Conservation (phyloP, 1,140 invertebrate species). For the Dolichoris vasculosae region DNA sequence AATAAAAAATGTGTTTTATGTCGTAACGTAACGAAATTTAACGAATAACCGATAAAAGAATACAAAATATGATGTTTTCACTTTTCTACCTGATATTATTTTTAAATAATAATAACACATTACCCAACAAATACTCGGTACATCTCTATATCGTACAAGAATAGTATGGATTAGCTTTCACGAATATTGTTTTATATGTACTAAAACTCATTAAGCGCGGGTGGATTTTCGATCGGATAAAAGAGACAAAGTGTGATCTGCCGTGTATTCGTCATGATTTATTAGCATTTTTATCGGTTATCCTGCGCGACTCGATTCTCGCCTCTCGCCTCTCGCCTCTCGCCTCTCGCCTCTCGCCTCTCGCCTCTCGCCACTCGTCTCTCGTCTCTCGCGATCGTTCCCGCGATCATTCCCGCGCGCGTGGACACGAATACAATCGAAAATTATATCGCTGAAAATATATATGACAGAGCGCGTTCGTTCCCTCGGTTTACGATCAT, state of each 20-base stretch:
- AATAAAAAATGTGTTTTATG: too few relatives aligned
- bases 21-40: too few relatives aligned
- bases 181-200: background rate
- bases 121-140: too few relatives aligned
- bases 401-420: background rate
- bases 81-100: too few relatives aligned
- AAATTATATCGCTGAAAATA: conserved; percentile 25
- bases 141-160: background rate
- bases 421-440: background rate
- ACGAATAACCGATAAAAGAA: too few relatives aligned
- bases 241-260: background rate
- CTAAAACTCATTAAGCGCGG: background rate
- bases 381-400: too few relatives aligned
- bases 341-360: too few relatives aligned
- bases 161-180: background rate
- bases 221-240: background rate
- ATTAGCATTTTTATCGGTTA: background rate
- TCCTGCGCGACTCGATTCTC: background rate
- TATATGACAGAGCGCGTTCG: background rate
- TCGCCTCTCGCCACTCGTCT: too few relatives aligned
- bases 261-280: conserved; percentile 64
- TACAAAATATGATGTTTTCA: too few relatives aligned
- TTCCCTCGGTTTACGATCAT: background rate
- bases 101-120: too few relatives aligned
- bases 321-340: too few relatives aligned